These are phyloP conservation scores for Catalaphyllia jardinei DNA, from an alignment of 64 coral and sea anemone genomes.

Conservation along the genomic window DNA sequence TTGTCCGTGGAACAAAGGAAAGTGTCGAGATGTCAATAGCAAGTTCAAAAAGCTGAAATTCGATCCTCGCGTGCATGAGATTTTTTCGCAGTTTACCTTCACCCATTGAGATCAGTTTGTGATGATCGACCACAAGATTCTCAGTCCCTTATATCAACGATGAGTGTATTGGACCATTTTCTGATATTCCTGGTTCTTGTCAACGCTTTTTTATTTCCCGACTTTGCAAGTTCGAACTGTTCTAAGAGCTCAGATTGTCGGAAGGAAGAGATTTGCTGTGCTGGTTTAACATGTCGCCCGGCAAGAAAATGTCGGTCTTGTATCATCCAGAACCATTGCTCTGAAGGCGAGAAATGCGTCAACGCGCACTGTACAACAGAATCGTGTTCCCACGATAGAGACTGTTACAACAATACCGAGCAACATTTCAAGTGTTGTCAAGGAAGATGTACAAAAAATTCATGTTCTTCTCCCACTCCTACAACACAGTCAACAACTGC, in stretches of 20 bases:
- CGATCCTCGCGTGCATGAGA: constrained; percentile 1
- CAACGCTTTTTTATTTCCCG: background rate
- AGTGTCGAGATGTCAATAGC: background rate
- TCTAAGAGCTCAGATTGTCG: background rate
- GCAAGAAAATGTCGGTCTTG: background rate
- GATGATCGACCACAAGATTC: background rate
- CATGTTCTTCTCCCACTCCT: background rate
- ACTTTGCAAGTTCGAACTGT: background rate
- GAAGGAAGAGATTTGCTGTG: background rate
- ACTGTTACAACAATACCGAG: background rate
- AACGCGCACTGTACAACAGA: background rate
- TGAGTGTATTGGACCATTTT: background rate
- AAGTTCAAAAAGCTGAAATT: background rate
- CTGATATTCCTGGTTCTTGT: background rate
- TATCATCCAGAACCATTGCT: background rate
- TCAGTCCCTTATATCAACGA: background rate
- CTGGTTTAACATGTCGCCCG: background rate
- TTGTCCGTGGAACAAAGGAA: background rate
- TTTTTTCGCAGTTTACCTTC: background rate
- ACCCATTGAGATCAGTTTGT: background rate
- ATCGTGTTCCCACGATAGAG: background rate
- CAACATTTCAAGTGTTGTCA: background rate
- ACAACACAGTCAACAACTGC: background rate
- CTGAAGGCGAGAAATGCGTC: background rate
- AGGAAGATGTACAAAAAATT: background rate